A percentile compares a stretch with the other conserved stretches of the same genome.
phyloP scores from a whole-genome alignment of 2,113 vertebrate genomes.

The Genyomyrus donnyi region DNA sequence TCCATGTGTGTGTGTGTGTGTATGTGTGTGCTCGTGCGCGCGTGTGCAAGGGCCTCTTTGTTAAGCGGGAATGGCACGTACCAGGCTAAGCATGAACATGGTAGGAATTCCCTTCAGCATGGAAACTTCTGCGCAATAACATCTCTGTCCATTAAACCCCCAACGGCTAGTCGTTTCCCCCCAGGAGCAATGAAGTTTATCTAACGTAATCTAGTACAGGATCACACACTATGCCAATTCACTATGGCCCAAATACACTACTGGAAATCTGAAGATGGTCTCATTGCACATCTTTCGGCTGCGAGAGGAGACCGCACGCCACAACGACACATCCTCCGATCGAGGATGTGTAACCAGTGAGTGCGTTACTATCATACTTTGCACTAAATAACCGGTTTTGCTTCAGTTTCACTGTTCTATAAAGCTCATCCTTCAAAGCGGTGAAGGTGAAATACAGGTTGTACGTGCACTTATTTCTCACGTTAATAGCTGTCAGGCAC shows the following conservation, averaged over 20 bases:
- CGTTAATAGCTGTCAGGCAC: background rate
- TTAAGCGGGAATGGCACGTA: background rate
- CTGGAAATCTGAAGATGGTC: background rate
- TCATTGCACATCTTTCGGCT: background rate
- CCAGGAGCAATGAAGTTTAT: background rate
- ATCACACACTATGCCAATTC: background rate
- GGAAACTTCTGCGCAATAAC: background rate
- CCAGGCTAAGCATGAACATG: background rate
- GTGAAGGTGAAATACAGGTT: background rate
- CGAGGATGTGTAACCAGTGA: background rate
- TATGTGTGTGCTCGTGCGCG: background rate
- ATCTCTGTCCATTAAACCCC: background rate
- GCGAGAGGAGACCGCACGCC: background rate
- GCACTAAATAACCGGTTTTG: background rate
- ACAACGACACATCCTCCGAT: background rate
- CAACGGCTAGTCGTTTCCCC: background rate
- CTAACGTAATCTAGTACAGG: background rate
- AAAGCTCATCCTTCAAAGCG: background rate
- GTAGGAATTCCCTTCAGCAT: background rate
- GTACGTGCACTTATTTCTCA: background rate
- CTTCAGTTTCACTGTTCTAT: background rate
- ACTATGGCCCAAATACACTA: background rate
- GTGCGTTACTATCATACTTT: background rate
- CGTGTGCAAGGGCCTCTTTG: background rate
- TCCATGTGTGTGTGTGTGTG: background rate